phyloP scores from a whole-genome alignment of 2,797 vertebrate genomes.

The Neosalanx taihuensis region DNA sequence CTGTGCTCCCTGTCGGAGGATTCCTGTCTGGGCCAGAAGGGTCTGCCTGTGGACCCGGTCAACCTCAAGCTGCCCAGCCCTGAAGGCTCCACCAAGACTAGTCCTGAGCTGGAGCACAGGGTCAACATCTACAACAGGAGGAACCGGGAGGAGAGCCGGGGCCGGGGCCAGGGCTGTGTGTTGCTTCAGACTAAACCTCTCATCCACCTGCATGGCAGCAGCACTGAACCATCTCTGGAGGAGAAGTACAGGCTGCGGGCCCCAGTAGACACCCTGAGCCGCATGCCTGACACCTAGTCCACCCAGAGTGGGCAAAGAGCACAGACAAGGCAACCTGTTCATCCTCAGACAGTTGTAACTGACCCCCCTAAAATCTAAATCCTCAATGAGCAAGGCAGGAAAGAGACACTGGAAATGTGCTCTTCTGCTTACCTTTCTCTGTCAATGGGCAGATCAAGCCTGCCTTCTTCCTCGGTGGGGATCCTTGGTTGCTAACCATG shows the following conservation, averaged over 20 bases:
- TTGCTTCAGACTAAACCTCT: slow-evolving; percentile 84
- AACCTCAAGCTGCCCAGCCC: slow-evolving; percentile 84
- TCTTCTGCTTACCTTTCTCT: slow-evolving; percentile 17
- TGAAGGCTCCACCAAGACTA: slow-evolving; percentile 69
- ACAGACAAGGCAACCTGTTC: slow-evolving; percentile 19
- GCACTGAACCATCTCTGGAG: slow-evolving; percentile 64
- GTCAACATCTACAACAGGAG: slow-evolving; percentile 83
- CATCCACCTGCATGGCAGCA: slow-evolving; percentile 78
- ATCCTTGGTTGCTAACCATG: slow-evolving; percentile 44
- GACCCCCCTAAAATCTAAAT: slow-evolving; percentile 24
- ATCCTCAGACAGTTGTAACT: slow-evolving; percentile 41
- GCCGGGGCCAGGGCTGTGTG: slow-evolving; percentile 38
- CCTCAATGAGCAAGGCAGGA: slow-evolving; percentile 31
- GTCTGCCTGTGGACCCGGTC: slow-evolving; percentile 80
- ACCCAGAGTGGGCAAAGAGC: slow-evolving; percentile 38
- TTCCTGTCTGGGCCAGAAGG: slow-evolving; percentile 80
- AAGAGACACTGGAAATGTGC: background rate
- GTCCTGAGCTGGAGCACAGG: slow-evolving; percentile 80
- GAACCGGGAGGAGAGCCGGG: slow-evolving; percentile 81
- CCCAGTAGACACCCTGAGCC: slow-evolving; percentile 76
- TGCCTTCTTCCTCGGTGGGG: slow-evolving; percentile 36
- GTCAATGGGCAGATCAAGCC: slow-evolving; percentile 32
- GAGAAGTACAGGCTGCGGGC: slow-evolving; percentile 83
- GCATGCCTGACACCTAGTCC: slow-evolving; percentile 79
- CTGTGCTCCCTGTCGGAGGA: slow-evolving; percentile 87